Conservation (phyloP, 2,113 vertebrate species). For the Rhynchopsitta pachyrhyncha region DNA sequence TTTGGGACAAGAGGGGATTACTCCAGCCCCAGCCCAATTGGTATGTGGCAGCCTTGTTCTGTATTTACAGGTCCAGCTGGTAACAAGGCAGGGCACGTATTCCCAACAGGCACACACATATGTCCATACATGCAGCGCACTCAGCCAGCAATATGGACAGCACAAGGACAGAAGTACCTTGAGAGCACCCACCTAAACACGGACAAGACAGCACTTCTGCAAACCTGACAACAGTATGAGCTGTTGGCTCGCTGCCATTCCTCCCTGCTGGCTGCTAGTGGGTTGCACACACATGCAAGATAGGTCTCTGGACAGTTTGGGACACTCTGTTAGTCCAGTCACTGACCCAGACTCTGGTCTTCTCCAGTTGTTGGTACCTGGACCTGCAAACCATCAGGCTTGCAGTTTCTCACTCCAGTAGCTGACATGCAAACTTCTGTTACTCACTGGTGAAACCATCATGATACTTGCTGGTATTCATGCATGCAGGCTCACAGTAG, state of each 20-base stretch:
- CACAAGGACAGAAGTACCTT: neutral
- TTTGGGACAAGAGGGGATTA: neutral
- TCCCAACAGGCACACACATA: neutral
- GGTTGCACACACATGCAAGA: neutral
- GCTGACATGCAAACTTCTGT: neutral
- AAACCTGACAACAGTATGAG: neutral
- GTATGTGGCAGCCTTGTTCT: neutral
- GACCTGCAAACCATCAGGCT: neutral
- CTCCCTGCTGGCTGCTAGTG: neutral
- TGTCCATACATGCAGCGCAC: accelerated
- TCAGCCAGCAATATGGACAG: neutral
- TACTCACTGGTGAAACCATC: accelerated
- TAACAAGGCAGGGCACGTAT: neutral
- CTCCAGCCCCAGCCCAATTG: neutral
- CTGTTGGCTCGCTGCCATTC: accelerated
- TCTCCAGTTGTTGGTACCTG: neutral
- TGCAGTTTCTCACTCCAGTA: neutral
- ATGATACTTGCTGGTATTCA: accelerated
- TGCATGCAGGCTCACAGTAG: accelerated
- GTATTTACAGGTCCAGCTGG: neutral
- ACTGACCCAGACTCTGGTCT: neutral
- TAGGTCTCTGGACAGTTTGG: neutral
- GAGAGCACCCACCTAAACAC: too few relatives aligned
- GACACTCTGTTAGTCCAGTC: accelerated
- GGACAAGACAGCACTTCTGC: neutral